Percentiles rank a stretch among this genome's conserved stretches.
These are phyloP conservation scores for Rhabdomys dilectus DNA, from an alignment of 2,113 vertebrate species.

Conservation along the genomic window DNA sequence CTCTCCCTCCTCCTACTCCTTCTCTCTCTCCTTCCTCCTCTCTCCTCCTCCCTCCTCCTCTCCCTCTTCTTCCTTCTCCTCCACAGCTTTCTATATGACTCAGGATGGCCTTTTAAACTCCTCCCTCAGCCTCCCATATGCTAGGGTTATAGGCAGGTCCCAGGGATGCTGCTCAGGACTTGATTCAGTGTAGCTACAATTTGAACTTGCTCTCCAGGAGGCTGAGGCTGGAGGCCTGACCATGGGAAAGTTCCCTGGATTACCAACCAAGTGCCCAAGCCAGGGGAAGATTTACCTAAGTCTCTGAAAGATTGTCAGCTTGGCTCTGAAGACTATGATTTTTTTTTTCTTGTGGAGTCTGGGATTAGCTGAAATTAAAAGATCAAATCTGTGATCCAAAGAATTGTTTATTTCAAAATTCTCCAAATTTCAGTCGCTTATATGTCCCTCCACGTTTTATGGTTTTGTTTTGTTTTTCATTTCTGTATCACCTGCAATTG, in stretches of 20 bases:
- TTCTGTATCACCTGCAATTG: background rate
- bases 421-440: background rate
- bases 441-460: background rate
- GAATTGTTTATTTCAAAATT: conserved; percentile 35
- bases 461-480: background rate
- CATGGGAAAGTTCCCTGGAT: background rate
- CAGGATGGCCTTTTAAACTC: background rate
- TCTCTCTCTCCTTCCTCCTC: too few species aligned
- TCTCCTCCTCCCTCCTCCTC: too few species aligned
- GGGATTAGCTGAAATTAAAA: conserved; percentile 40
- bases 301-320: background rate
- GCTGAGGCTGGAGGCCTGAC: background rate
- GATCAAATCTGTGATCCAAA: background rate
- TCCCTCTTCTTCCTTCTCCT: background rate
- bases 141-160: background rate
- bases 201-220: background rate
- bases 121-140: background rate
- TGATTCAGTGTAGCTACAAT: background rate
- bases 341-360: conserved; percentile 18
- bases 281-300: background rate
- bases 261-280: background rate
- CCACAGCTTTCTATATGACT: background rate
- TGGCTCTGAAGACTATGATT: conserved; percentile 15
- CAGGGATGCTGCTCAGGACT: conserved; percentile 48
- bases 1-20: background rate